Evolutionary conservation across 2,797 vertebrate species (phyloP), one percentile per base, ranked within the genome.

Genomic region (Girardinus metallicus): DNA sequence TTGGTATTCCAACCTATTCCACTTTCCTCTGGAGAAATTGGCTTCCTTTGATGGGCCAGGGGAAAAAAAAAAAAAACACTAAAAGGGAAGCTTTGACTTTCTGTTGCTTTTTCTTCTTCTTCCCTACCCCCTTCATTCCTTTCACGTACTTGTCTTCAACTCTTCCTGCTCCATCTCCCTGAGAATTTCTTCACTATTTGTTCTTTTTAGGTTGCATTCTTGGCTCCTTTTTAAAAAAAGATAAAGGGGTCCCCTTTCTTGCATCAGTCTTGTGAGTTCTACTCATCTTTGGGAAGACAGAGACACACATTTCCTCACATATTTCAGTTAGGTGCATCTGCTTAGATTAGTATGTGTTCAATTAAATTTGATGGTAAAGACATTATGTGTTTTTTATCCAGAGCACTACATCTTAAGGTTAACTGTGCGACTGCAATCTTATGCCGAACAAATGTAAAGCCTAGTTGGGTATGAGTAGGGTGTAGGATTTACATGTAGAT

Each of bases 401-500:
- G 13, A 43, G 12, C 23, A n/a, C 86, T 89, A 80, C 83, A 90
- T 86, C 75, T 82, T 80, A 89, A 91, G 88, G 86, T 93, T 93
- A 94, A 93, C 77, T 90, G 87, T 87, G 85, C 89, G 86, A 93
- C 91, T 90, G 88, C 91, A 83, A 91, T 93, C 79, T 87, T 92
- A 86, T 90, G 85, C 79, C 26, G 80, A 87, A 78, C 82, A 90
- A 91, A 91, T 85, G 91, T 91, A 78, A 89, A 91, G 83, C 87
- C 86, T 91, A 93, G 91, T 93, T 92, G 84, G 84, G 85, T 80
- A 80, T 1, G 88, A 1, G 78, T 16, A 1, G 87, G 89, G 85
- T 74, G 82, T 57, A n/a, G 55, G 85, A 77, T 79, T 83, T 87
- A 81, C 77, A 82, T 16, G 29, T 75, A n/a, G 83, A 73, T 85